Base-by-base conservation (phyloP, 2,888 invertebrate species). In the Drosophila ezoana region DNA sequence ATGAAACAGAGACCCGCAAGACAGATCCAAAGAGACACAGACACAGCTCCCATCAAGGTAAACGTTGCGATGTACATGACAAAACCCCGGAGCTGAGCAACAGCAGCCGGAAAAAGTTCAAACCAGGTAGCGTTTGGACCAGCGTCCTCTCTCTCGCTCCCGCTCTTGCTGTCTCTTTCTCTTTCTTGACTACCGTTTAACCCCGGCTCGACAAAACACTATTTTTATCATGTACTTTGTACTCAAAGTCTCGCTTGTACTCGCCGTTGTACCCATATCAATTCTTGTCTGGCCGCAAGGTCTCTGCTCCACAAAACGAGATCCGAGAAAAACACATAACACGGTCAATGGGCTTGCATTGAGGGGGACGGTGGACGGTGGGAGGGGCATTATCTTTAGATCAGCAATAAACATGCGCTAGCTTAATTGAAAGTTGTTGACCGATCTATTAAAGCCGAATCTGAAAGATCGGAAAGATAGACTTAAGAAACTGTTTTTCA, bases 201-300 rank as follows among this genome's bases (percentile, higher is more conserved):
- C 49, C 49, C 49, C 53, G 74, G 35, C 33, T 45, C 23, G 14
- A 41, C 9, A 33, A 67, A 40, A 33, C 32, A 65, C 41, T 38
- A n/a, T 38, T 23, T 28, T 20, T 35, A 38, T 45, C 41, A 43
- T 71, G 59, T 59, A 58, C 65, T 40, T 43, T 38, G 38, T 13
- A 48, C 35, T 53, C 14, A 32, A 16, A 41, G 3, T 16, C 20
- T 37, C 28, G 28, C 28, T 8, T 28, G 51, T 51, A 53, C 35
- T 43, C 10, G 35, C 16, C 14, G 45, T 20, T 48, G 18, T 67
- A 44, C 51, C 56, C 52, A 72, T 74, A 58, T 57, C 60, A 73
- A 69, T 74, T 75, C 62, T 73, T 48, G 53, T 52, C 16, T 54
- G 9, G 13, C 41, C 41, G 20, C 69, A 74, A 73, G 72, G 75